Conservation (phyloP, 1,140 invertebrate genomes). For the Cylas formicarius region DNA sequence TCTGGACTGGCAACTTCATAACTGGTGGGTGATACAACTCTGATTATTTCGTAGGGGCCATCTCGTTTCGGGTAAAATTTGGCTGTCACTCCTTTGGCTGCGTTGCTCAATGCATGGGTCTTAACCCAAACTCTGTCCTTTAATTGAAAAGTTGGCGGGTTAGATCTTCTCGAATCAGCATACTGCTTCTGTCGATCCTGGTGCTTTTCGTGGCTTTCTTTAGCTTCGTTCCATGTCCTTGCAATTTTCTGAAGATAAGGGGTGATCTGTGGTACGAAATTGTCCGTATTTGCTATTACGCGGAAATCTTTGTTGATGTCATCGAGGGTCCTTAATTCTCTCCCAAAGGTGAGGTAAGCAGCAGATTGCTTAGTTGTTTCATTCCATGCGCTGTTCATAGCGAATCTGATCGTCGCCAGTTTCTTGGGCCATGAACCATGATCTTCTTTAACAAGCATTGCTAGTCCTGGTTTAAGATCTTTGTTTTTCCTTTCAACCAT, state of each 20-base stretch:
- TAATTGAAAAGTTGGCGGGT: too few relatives aligned
- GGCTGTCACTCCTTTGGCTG: too few relatives aligned
- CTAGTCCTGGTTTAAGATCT: neutral
- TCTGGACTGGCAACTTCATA: too few relatives aligned
- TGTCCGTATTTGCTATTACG: conserved; percentile 6
- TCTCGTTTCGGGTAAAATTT: too few relatives aligned
- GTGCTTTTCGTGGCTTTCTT: conserved; percentile 21
- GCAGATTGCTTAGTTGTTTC: conserved; percentile 7
- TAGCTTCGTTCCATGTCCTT: conserved; percentile 16
- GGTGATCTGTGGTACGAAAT: conserved; percentile 21
- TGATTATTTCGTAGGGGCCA: too few relatives aligned
- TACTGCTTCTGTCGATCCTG: conserved; percentile 26
- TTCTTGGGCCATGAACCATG: conserved; percentile 29
- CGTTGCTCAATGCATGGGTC: too few relatives aligned
- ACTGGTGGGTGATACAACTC: too few relatives aligned
- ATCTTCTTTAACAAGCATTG: neutral
- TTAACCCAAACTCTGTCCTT: too few relatives aligned
- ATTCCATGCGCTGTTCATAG: conserved; percentile 38
- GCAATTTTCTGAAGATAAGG: conserved; percentile 20
- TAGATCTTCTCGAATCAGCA: too few relatives aligned
- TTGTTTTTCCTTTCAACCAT: too few relatives aligned
- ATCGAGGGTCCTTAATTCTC: conserved; percentile 10
- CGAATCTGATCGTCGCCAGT: conserved; percentile 35
- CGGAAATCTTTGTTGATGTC: conserved; percentile 15
- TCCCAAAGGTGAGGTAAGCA: conserved; percentile 8